Evolutionary conservation across 2,797 vertebrate species (phyloP).

Genomic region (Cetoscarus ocellatus): DNA sequence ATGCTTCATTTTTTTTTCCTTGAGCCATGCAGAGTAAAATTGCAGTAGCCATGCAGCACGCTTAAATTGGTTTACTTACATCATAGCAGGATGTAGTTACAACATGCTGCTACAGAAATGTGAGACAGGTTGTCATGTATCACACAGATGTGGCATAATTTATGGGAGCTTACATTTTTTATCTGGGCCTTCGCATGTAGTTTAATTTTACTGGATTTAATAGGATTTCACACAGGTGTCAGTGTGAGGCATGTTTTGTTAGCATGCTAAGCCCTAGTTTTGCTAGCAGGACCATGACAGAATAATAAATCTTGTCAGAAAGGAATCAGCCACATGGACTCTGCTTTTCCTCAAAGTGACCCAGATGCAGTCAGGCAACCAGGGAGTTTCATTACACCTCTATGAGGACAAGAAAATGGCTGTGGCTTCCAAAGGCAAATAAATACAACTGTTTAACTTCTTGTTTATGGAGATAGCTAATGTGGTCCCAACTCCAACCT

Average conservation of each 20-base stretch:
- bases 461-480: too few species aligned
- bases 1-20: constrained; percentile 33
- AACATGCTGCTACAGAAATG: constrained; percentile 15
- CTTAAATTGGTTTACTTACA: constrained; percentile 58
- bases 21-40: constrained; percentile 27
- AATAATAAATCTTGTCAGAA: constrained; percentile 23
- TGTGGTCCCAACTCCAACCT: too few species aligned
- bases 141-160: constrained; percentile 17
- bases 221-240: constrained; percentile 6
- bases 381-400: constrained; percentile 46
- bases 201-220: constrained; percentile 15
- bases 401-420: constrained; percentile 43
- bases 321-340: constrained; percentile 54
- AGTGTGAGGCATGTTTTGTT: background rate
- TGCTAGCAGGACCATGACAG: background rate
- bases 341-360: constrained; percentile 40
- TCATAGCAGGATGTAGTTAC: constrained; percentile 33
- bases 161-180: constrained; percentile 28
- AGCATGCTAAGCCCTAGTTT: constrained; percentile 34
- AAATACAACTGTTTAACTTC: constrained; percentile 4
- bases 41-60: constrained; percentile 35
- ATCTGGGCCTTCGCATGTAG: constrained; percentile 36
- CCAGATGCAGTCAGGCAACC: constrained; percentile 40
- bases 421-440: constrained; percentile 29
- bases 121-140: constrained; percentile 34